These are phyloP conservation scores for Ellobium chinense DNA, from an alignment of 2,888 invertebrate species.

Conservation along the genomic window DNA sequence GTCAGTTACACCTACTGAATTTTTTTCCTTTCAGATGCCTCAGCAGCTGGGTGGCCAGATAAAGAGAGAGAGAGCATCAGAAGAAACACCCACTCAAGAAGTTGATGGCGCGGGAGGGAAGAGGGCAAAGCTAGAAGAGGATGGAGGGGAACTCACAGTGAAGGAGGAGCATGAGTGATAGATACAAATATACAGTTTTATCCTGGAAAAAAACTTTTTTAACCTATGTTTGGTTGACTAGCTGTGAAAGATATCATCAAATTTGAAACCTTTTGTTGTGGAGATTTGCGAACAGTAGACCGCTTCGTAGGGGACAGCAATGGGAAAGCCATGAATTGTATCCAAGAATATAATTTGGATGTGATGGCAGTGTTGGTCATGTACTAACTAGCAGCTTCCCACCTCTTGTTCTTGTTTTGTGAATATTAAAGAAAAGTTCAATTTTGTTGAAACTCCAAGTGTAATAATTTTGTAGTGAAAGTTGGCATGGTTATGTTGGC, in stretches of 20 bases:
- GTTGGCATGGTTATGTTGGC: too few relatives aligned
- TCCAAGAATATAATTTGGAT: not conserved
- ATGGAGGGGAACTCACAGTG: not conserved
- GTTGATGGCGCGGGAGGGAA: constrained; percentile 12
- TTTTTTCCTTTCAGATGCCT: constrained; percentile 21
- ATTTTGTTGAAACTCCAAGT: too few relatives aligned
- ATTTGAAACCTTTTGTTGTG: not conserved
- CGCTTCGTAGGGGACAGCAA: not conserved
- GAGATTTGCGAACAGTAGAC: not conserved
- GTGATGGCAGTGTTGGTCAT: not conserved
- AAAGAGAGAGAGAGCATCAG: constrained; percentile 15
- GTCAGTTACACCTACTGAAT: too few relatives aligned
- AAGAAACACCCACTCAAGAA: not conserved
- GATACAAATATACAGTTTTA: not conserved
- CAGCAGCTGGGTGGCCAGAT: constrained; percentile 16
- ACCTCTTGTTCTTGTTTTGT: too few relatives aligned
- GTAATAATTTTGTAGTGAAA: too few relatives aligned
- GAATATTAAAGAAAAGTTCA: too few relatives aligned
- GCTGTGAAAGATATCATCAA: not conserved
- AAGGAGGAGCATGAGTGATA: constrained; percentile 8
- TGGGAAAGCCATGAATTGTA: not conserved
- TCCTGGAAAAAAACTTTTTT: not conserved
- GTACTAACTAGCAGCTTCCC: too few relatives aligned
- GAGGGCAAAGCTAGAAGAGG: constrained; percentile 32
- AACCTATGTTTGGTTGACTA: not conserved